These are phyloP conservation scores for Anarrhichthys ocellatus DNA, from an alignment of 2,113 vertebrate genomes.

Conservation along the genomic window DNA sequence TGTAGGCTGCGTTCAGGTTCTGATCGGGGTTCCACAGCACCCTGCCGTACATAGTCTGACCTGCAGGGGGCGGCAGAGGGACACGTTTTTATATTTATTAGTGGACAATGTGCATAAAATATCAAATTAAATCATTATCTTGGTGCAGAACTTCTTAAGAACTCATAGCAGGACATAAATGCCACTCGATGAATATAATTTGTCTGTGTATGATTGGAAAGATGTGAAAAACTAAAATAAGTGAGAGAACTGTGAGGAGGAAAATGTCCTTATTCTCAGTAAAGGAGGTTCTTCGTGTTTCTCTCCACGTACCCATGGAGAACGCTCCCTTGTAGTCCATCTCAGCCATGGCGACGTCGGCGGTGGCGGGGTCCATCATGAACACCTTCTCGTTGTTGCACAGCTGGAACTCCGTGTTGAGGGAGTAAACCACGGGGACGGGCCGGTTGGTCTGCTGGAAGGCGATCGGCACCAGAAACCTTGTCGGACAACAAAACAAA, in stretches of 20 bases:
- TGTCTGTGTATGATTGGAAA: too few relatives aligned
- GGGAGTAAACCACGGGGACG: constrained; percentile 94
- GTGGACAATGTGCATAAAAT: background rate
- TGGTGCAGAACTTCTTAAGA: too few relatives aligned
- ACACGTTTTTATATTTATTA: background rate
- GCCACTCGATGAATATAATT: too few relatives aligned
- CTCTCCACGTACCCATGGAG: constrained; percentile 89
- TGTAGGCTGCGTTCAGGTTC: constrained; percentile 94
- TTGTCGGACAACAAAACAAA: constrained; percentile 46
- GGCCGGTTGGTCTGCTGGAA: constrained; percentile 99
- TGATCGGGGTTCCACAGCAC: constrained; percentile 98
- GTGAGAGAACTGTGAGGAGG: too few relatives aligned
- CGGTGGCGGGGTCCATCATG: constrained; percentile 90
- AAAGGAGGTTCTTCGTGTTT: background rate
- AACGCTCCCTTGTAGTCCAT: constrained; percentile 99
- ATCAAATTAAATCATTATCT: background rate
- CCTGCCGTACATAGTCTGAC: constrained; percentile 93
- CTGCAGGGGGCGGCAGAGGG: constrained; percentile 76
- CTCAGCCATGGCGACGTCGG: constrained; percentile 92
- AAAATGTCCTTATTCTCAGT: too few relatives aligned
- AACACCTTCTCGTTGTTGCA: constrained; percentile 99
- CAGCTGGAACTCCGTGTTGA: constrained; percentile 98
- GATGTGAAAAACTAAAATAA: too few relatives aligned
- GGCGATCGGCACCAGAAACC: constrained; percentile 95
- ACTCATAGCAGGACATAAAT: too few relatives aligned